Base-by-base conservation (phyloP, 2,797 vertebrate genomes). In the Alosa sapidissima region DNA sequence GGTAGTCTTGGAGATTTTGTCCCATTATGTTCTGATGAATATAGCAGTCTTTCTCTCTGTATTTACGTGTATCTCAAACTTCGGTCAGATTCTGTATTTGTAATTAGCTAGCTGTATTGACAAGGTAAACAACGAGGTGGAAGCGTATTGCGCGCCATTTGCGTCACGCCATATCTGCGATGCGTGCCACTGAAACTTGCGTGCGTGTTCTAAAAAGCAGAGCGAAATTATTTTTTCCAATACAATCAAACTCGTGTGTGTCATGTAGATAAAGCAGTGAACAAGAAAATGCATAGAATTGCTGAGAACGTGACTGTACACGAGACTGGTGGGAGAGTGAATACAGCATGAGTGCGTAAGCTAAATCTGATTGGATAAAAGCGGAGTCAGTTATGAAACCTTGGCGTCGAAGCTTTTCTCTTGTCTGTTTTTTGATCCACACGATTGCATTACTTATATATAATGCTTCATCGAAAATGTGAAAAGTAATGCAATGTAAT, bases 111-210 rank as follows among this genome's bases (percentile, higher is more conserved):
- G 19, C 36, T 45, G 14, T 28, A 54, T 28, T 81, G 82, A 84
- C 60, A 45, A 88, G 83, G 88, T 91, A 91, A 91, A 92, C 90
- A 91, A 88, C 89, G 78, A 84, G 16, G 85, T 87, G 85, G 90
- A 90, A 88, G 89, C 87, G 83, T 84, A 87, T 89, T 81, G 88
- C 90, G 90, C 91, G 90, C 90, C 90, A 88, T 89, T 86, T 90
- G 86, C 88, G 89, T 89, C 88, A 89, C 62, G 47, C 81, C 33
- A 75, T 55, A 3, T 81, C 52, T 21, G 10, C 6, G 72, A 78
- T 47, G 72, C 72, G 41, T 78, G 13, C 24, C 14, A 47, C 9
- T 78, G 72, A 45, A 19, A 45, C 36, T 41, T 13, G 5, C 19
- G 54, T 78, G 41, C 36, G 16, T 19, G 4, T 16, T 41, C 19